Evolutionary conservation across 2,113 vertebrate genomes (phyloP).

Genomic region (Dermatemys mawii): DNA sequence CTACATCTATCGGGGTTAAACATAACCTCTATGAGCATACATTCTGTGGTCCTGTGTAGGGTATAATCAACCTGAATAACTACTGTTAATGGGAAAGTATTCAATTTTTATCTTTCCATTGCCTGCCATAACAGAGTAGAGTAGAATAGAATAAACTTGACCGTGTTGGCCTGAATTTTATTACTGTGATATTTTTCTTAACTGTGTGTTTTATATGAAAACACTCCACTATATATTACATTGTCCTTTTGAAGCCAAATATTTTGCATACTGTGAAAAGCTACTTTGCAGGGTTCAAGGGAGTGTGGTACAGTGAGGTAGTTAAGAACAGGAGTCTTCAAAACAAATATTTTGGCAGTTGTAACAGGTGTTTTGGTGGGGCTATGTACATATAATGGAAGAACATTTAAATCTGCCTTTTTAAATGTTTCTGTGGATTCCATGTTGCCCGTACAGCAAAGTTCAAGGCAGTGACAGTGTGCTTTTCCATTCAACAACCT

Average conservation of each 20-base stretch:
- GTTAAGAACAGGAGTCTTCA: background rate
- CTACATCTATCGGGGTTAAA: background rate
- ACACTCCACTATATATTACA: background rate
- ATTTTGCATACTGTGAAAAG: background rate
- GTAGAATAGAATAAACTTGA: background rate
- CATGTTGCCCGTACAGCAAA: background rate
- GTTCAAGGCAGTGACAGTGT: background rate
- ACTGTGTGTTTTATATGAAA: slow-evolving; percentile 8
- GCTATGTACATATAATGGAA: background rate
- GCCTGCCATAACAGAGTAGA: background rate
- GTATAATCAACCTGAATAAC: background rate
- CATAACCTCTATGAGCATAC: background rate
- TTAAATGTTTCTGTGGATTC: background rate
- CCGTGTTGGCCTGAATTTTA: slow-evolving; percentile 24
- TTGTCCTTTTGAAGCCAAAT: background rate
- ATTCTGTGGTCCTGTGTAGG: background rate
- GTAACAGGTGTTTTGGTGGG: background rate
- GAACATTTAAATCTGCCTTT: background rate
- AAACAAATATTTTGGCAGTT: background rate
- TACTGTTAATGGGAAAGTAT: background rate
- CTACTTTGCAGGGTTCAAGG: background rate
- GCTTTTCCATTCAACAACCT: background rate
- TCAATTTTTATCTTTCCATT: background rate
- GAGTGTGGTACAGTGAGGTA: background rate
- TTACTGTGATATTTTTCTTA: slow-evolving; percentile 4